Conservation (phyloP, 2,797 vertebrate genomes). For the Triplophysa bombifrons region DNA sequence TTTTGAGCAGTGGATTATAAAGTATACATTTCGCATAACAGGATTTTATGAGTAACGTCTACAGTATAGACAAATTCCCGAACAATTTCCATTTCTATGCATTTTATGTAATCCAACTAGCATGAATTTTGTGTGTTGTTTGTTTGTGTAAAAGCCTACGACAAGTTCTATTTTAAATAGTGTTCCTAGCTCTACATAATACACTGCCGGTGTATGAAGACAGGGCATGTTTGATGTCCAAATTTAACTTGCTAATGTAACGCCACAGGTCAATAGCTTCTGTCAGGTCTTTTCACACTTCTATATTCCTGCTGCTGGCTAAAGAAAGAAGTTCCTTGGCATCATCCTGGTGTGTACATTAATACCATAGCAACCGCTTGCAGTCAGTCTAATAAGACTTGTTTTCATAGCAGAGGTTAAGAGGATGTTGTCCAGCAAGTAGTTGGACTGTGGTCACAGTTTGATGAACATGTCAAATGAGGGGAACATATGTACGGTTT, state of each 20-base stretch:
- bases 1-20: not conserved
- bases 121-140: not conserved
- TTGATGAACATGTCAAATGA: constrained; percentile 9
- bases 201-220: not conserved
- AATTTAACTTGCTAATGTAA: constrained; percentile 2
- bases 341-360: not conserved
- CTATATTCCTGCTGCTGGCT: constrained; percentile 6
- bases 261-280: constrained; percentile 1
- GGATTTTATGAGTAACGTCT: not conserved
- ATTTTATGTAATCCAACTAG: not conserved
- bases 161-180: not conserved
- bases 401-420: constrained; percentile 17
- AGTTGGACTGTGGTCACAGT: not conserved
- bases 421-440: constrained; percentile 8
- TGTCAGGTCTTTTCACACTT: constrained; percentile 7
- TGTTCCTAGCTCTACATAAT: constrained; percentile 2
- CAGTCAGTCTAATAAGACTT: not conserved
- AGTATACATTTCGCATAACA: not conserved
- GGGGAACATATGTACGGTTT: not conserved
- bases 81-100: not conserved
- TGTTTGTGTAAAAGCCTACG: not conserved
- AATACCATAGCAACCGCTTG: constrained; percentile 7
- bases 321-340: constrained; percentile 15
- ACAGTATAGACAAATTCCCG: not conserved
- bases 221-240: not conserved